Evolutionary conservation across 2,797 vertebrate genomes (phyloP).

Genomic region (Carcharodon carcharias): DNA sequence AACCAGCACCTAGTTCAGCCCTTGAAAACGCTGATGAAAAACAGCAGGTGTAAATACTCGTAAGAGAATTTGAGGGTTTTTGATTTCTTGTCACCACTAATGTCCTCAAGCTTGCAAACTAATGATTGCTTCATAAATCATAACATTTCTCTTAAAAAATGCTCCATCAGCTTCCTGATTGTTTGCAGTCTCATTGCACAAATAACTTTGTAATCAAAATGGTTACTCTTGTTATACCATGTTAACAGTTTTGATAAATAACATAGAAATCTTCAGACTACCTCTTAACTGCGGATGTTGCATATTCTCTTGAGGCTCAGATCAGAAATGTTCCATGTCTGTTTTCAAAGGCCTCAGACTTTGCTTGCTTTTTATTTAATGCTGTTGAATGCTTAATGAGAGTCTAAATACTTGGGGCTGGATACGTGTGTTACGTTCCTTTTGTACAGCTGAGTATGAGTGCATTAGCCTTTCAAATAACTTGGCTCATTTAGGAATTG

Average conservation of each 20-base stretch:
- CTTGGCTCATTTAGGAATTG: too few species aligned
- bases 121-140: not conserved
- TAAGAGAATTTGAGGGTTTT: slow-evolving; percentile 47
- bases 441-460: not conserved
- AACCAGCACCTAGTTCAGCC: slow-evolving; percentile 56
- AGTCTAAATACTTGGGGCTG: not conserved
- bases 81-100: not conserved
- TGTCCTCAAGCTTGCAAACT: not conserved
- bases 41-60: slow-evolving; percentile 65
- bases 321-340: not conserved
- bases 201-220: slow-evolving; percentile 8
- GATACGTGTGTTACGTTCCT: not conserved
- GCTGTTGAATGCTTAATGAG: not conserved
- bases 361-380: not conserved
- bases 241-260: not conserved
- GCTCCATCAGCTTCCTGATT: not conserved
- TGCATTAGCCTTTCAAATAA: not conserved
- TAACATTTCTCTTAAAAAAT: not conserved
- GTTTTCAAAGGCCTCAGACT: not conserved
- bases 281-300: not conserved
- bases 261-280: not conserved
- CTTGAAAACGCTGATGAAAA: slow-evolving; percentile 56
- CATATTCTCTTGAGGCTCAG: not conserved
- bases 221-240: not conserved
- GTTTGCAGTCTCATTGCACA: not conserved